phyloP scores from a whole-genome alignment of 2,888 invertebrate species.

The Sphaeridia pumilis region DNA sequence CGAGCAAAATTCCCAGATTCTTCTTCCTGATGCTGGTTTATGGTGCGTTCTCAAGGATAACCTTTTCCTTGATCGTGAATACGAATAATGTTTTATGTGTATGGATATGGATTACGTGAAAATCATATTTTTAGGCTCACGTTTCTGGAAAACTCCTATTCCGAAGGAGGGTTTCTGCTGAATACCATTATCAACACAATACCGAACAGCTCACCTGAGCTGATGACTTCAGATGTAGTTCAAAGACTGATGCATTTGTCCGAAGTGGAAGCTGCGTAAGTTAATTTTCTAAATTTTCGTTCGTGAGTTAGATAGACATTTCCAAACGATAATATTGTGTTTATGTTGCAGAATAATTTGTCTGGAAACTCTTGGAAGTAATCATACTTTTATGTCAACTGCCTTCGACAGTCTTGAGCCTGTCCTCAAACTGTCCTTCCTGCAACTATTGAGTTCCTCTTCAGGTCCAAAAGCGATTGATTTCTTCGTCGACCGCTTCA shows the following conservation, averaged over 20 bases:
- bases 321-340: neutral
- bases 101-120: too few species aligned
- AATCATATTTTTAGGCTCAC: too few species aligned
- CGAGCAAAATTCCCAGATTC: constrained; percentile 9
- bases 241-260: neutral
- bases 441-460: constrained; percentile 4
- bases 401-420: neutral
- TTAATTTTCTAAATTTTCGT: neutral
- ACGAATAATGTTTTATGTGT: neutral
- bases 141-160: too few species aligned
- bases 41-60: neutral
- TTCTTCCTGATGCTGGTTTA: constrained; percentile 2
- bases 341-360: constrained; percentile 12
- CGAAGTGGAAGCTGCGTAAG: constrained; percentile 1
- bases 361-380: constrained; percentile 10
- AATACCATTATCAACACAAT: constrained; percentile 4
- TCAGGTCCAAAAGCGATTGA: neutral
- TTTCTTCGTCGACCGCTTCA: constrained; percentile 8
- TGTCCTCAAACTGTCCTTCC: neutral
- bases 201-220: neutral
- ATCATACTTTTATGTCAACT: neutral
- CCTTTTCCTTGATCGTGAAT: neutral
- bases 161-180: constrained; percentile 8
- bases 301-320: neutral
- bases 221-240: neutral